Base-by-base conservation (phyloP, 2,797 vertebrate genomes). In the Avahi laniger region DNA sequence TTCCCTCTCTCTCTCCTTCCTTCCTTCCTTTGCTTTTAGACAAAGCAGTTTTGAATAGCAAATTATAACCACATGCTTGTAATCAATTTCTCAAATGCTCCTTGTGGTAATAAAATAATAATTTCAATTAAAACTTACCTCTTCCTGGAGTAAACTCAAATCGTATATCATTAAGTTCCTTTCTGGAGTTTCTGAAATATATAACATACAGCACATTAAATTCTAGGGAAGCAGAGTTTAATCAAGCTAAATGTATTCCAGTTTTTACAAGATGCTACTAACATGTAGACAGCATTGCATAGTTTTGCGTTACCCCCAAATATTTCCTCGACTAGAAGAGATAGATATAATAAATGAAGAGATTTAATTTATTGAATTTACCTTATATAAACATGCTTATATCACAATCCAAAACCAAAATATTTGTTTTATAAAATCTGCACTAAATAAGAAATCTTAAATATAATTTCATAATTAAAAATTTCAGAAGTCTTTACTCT, bases 131-230 rank as follows among this genome's bases (percentile, higher is more conserved):
- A 97, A 98, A 95, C 99, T 99, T 98, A 99, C 99, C 99, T 99
- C 99, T 99, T 80, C 99, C 99, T 91, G 99, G 99, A 98, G 99
- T 99, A 98, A 99, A 99, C 98, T 99, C 99, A 98, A 99, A 99
- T 94, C 99, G 99, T 99, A 99, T 99, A 98, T 99, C 99, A 98
- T 99, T 99, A 98, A 99, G 98, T 98, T 99, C 99, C 98, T 99
- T 99, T 98, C 98, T 99, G 97, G 99, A 99, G 98, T 99, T 99
- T 98, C 99, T 99, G 98, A 97, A 98, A 98, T 97, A 98, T 8
- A 99, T 96, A 94, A 97, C 84, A 94, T 86, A 97, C 11, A 97
- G 73, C 85, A 98, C 89, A 98, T 98, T 98, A 98, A 98, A 98
- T 97, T 97, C 92, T 95, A 97, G 98, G 91, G 93, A 98, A 91